These are phyloP conservation scores for Pseudomyrmex dendroicus DNA, from an alignment of 1,140 invertebrate species.

Conservation along the genomic window DNA sequence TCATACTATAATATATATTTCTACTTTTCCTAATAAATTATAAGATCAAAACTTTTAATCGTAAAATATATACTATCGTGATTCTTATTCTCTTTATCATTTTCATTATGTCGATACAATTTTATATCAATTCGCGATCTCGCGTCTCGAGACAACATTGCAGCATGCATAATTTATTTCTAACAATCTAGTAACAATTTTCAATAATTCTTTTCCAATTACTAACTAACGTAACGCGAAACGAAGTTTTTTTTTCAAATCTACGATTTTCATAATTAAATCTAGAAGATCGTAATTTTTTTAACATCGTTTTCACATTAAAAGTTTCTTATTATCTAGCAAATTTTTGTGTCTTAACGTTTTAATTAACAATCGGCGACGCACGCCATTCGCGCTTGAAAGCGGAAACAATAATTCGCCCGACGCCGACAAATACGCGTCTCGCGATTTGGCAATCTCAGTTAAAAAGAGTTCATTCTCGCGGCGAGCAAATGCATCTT, in stretches of 20 bases:
- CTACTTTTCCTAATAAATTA: not conserved
- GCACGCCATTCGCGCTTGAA: not conserved
- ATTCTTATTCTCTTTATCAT: not conserved
- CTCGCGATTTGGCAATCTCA: not conserved
- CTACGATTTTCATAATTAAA: slow-evolving; percentile 20
- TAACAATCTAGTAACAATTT: slow-evolving; percentile 34
- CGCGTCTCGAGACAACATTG: not conserved
- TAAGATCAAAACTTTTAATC: not conserved
- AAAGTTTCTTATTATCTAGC: not conserved
- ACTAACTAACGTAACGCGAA: slow-evolving; percentile 5
- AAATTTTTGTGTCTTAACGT: not conserved
- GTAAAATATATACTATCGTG: not conserved
- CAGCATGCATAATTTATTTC: slow-evolving; percentile 11
- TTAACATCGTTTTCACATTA: not conserved
- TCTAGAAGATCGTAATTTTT: slow-evolving; percentile 12
- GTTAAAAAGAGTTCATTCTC: not conserved
- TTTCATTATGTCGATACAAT: slow-evolving; percentile 1
- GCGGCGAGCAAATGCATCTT: not conserved
- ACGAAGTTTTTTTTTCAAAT: slow-evolving; percentile 24
- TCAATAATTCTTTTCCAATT: slow-evolving; percentile 30
- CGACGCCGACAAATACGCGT: not conserved
- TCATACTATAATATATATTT: slow-evolving; percentile 4
- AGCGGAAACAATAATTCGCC: slow-evolving; percentile 1
- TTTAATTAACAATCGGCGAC: not conserved
- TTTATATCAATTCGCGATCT: not conserved